phyloP scores from a whole-genome alignment of 2,888 invertebrate species.

The Lampropteryx suffumata region DNA sequence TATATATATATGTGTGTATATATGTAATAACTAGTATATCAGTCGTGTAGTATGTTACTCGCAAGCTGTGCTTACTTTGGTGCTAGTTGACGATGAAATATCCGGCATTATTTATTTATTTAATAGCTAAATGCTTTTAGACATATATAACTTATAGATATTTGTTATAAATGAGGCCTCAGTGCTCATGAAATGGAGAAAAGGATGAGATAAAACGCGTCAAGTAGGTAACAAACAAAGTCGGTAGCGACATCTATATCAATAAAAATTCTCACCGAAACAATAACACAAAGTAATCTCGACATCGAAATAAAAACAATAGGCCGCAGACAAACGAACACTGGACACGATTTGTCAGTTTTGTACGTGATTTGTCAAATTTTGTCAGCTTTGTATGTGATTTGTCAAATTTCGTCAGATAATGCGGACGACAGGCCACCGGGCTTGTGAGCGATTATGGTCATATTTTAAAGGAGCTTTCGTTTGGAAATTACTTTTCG shows the following conservation, averaged over 20 bases:
- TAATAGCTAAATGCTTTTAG: too few species aligned
- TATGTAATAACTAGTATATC: too few species aligned
- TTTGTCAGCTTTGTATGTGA: conserved; percentile 48
- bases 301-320: conserved; percentile 37
- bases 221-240: background rate
- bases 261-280: conserved; percentile 2
- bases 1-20: too few species aligned
- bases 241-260: background rate
- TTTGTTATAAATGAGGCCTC: too few species aligned
- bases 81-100: too few species aligned
- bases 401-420: conserved; percentile 64
- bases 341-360: conserved; percentile 51
- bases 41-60: too few species aligned
- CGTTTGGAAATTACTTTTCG: background rate
- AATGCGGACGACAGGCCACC: conserved; percentile 41
- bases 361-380: conserved; percentile 62
- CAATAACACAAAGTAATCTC: conserved; percentile 15
- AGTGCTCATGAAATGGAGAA: too few species aligned
- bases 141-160: too few species aligned
- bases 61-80: too few species aligned
- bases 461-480: conserved; percentile 6
- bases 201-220: too few species aligned
- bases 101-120: too few species aligned
- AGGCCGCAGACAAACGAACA: conserved; percentile 43
- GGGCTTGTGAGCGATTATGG: conserved; percentile 29